Percentiles rank a stretch among this genome's conserved stretches.
Conservation (phyloP, 2,888 invertebrate genomes). For the Netelia inedita region DNA sequence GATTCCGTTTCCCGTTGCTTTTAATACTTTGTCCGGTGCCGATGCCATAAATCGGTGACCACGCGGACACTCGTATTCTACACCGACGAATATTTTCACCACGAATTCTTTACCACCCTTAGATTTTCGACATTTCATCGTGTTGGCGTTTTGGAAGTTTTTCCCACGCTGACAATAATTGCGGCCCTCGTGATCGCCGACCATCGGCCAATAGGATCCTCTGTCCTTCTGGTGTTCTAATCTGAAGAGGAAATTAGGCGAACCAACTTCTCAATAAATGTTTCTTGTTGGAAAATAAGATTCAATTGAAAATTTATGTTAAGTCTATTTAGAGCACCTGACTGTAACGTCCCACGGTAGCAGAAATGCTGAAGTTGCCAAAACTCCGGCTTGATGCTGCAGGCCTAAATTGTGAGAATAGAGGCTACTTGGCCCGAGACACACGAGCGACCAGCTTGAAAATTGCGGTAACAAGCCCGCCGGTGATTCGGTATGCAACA, state of each 20-base stretch:
- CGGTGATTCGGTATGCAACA: constrained; percentile 94
- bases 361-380: constrained; percentile 95
- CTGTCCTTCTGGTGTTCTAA: constrained; percentile 84
- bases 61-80: constrained; percentile 98
- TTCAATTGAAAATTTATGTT: neutral
- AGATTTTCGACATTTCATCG: constrained; percentile 83
- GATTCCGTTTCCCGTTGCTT: constrained; percentile 90
- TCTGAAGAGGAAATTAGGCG: constrained; percentile 68
- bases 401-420: constrained; percentile 96
- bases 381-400: constrained; percentile 96
- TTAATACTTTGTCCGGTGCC: constrained; percentile 93
- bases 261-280: too few relatives aligned
- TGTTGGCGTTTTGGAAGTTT: constrained; percentile 81
- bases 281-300: constrained; percentile 9
- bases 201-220: constrained; percentile 83
- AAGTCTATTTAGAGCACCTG: constrained; percentile 78
- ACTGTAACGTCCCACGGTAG: constrained; percentile 97
- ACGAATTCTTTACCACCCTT: constrained; percentile 84
- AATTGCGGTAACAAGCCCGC: constrained; percentile 92
- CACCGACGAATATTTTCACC: constrained; percentile 97
- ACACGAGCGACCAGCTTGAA: constrained; percentile 96
- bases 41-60: constrained; percentile 98
- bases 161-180: constrained; percentile 80
- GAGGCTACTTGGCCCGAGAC: constrained; percentile 95
- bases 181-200: constrained; percentile 81